Percentiles rank a stretch among this genome's conserved stretches.
phyloP scores from a whole-genome alignment of 2,113 vertebrate genomes.

The Solenodon paradoxus region DNA sequence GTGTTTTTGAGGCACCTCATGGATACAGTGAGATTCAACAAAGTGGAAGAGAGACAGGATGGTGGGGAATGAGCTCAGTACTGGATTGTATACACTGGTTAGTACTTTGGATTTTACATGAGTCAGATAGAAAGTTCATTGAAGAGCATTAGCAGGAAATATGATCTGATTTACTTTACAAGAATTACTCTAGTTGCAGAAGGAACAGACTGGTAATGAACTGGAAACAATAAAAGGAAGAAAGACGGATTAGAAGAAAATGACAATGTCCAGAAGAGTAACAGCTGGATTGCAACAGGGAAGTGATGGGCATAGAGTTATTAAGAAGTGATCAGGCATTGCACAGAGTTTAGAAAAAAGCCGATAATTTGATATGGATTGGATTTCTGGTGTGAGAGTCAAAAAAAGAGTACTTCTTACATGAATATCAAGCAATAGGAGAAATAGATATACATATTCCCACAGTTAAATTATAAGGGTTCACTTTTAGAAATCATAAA shows the following conservation, averaged over 20 bases:
- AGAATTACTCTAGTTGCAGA: background rate
- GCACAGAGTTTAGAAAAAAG: background rate
- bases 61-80: background rate
- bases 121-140: background rate
- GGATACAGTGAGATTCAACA: background rate
- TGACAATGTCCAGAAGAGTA: background rate
- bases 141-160: background rate
- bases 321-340: background rate
- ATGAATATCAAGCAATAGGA: background rate
- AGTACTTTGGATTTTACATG: background rate
- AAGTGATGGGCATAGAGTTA: background rate
- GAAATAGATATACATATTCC: background rate
- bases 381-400: background rate
- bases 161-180: background rate
- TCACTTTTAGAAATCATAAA: background rate
- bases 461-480: background rate
- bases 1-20: background rate
- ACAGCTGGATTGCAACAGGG: background rate
- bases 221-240: background rate
- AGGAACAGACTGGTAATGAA: background rate
- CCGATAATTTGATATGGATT: background rate
- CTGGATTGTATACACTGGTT: rapidly evolving
- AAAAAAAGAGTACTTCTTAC: background rate
- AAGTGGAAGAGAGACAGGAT: too few species aligned
- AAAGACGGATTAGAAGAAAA: background rate